These are phyloP conservation scores for Nesidiocoris tenuis DNA, from an alignment of 2,888 invertebrate species.

Conservation along the genomic window DNA sequence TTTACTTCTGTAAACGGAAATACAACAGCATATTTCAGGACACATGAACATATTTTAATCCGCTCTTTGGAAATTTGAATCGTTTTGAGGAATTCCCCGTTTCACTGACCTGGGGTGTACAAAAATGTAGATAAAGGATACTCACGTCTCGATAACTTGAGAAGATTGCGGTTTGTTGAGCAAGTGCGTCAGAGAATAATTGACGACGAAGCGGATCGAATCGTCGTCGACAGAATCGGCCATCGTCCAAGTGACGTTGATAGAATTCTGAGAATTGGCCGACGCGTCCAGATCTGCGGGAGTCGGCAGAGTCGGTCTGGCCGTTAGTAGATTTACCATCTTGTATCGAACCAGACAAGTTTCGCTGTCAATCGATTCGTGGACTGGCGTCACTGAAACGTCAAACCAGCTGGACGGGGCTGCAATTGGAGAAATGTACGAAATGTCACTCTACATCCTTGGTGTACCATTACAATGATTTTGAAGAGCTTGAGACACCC, in stretches of 20 bases:
- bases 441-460: no score
- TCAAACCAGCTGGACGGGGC: conserved; percentile 38
- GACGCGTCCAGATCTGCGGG: conserved; percentile 58
- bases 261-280: conserved; percentile 57
- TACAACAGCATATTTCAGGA: no score
- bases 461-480: no score
- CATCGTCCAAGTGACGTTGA: conserved; percentile 52
- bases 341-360: conserved; percentile 16
- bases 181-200: conserved; percentile 1
- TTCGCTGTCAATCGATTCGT: conserved; percentile 3
- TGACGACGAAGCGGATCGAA: conserved; percentile 3
- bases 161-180: neutral
- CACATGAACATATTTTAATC: no score
- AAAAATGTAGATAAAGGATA: no score
- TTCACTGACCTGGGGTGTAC: no score
- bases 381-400: conserved; percentile 24
- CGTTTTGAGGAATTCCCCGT: no score
- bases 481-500: no score
- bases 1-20: conserved; percentile 58
- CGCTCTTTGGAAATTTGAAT: no score
- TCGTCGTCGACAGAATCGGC: neutral
- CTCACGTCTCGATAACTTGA: conserved; percentile 18
- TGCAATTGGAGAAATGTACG: conserved; percentile 11
- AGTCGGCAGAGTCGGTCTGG: conserved; percentile 46
- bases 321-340: neutral